These are phyloP conservation scores for Leptosomus discolor DNA, from an alignment of 2,113 vertebrate species.

Conservation along the genomic window DNA sequence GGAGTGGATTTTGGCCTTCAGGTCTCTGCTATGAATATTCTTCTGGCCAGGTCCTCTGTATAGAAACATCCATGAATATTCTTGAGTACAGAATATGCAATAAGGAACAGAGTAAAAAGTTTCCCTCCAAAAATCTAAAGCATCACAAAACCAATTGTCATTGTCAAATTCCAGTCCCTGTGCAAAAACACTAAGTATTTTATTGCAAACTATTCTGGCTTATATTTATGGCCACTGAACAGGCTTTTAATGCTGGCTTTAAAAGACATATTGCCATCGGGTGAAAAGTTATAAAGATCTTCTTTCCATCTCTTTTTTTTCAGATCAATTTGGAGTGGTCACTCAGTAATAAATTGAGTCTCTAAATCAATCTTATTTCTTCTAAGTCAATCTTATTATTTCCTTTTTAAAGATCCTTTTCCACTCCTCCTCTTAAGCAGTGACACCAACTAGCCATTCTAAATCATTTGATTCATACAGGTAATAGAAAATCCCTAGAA, in stretches of 20 bases:
- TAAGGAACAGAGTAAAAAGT: not conserved
- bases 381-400: not conserved
- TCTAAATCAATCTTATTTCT: not conserved
- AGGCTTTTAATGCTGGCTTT: not conserved
- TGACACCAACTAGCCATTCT: not conserved
- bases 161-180: not conserved
- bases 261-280: not conserved
- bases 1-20: not conserved
- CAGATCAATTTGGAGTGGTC: not conserved
- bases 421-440: not conserved
- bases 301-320: not conserved
- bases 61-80: not conserved
- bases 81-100: not conserved
- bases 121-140: not conserved
- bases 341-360: not conserved
- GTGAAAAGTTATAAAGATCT: not conserved
- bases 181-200: not conserved
- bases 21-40: not conserved
- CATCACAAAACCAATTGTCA: not conserved
- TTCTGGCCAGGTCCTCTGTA: not conserved
- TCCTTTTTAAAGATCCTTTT: not conserved
- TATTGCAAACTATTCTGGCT: not conserved
- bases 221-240: not conserved
- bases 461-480: not conserved
- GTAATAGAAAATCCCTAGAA: conserved; percentile 18